A percentile compares a stretch with the other conserved stretches of the same genome.
These are phyloP conservation scores for Calyptomena viridis DNA, from an alignment of 2,113 vertebrate species.

Conservation along the genomic window DNA sequence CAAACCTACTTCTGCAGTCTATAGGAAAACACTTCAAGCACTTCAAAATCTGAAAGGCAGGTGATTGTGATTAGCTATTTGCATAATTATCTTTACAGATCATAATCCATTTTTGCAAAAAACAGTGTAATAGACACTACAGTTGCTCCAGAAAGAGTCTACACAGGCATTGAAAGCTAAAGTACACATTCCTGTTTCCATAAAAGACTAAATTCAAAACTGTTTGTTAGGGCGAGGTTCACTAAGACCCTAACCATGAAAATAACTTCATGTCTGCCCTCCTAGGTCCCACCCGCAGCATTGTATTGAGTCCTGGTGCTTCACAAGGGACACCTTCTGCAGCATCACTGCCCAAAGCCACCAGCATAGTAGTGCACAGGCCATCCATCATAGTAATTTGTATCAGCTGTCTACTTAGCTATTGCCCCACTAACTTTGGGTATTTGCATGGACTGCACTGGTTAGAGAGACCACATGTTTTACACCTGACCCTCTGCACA, in stretches of 20 bases:
- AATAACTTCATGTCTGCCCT: neutral
- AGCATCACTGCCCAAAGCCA: neutral
- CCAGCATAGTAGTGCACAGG: accelerated
- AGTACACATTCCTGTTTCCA: neutral
- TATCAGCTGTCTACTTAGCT: neutral
- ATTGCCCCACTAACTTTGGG: neutral
- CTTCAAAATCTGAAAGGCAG: neutral
- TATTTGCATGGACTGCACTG: neutral
- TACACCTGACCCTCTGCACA: neutral
- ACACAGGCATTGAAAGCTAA: neutral
- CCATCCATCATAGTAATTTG: neutral
- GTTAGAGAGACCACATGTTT: neutral
- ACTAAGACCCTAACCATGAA: neutral
- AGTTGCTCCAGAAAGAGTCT: neutral
- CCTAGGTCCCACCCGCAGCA: accelerated
- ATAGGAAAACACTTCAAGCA: neutral
- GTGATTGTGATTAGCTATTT: neutral
- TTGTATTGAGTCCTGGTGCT: neutral
- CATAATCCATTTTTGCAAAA: neutral
- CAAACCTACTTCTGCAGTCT: neutral
- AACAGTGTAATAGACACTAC: neutral
- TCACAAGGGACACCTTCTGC: neutral
- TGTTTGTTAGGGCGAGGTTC: neutral
- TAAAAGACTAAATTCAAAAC: neutral
- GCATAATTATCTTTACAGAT: neutral